These are phyloP conservation scores for Aphodius granarius DNA, from an alignment of 2,888 invertebrate species.

Conservation along the genomic window DNA sequence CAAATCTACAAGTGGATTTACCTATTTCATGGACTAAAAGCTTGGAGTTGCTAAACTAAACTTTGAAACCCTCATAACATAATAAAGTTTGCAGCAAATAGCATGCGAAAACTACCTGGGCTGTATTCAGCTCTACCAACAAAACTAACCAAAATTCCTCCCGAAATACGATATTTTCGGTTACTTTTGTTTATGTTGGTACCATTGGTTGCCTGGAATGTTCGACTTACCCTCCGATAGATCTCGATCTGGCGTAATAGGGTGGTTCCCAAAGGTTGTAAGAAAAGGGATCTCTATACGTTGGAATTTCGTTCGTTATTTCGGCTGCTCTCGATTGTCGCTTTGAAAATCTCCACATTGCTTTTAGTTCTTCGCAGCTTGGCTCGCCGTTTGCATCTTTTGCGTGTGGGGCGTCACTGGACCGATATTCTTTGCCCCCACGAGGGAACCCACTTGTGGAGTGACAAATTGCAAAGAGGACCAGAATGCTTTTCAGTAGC, in stretches of 20 bases:
- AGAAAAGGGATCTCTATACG: conserved; percentile 78
- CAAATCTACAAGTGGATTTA: no score
- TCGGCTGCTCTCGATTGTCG: conserved; percentile 85
- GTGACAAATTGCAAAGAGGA: conserved; percentile 42
- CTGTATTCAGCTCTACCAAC: neutral
- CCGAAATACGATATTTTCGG: neutral
- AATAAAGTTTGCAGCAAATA: neutral
- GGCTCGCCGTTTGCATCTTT: conserved; percentile 67
- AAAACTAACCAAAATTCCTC: neutral
- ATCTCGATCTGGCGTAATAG: conserved; percentile 55
- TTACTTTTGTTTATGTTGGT: neutral
- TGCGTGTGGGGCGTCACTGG: conserved; percentile 44
- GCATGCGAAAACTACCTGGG: neutral
- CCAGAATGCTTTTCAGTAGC: conserved; percentile 39
- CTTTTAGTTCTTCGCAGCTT: conserved; percentile 82
- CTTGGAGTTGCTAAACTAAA: no score
- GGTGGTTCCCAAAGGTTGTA: conserved; percentile 82
- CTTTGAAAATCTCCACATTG: conserved; percentile 92
- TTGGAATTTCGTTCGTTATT: conserved; percentile 83
- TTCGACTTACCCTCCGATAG: conserved; percentile 60
- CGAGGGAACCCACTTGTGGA: conserved; percentile 44
- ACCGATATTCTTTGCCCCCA: conserved; percentile 43
- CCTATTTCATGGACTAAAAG: no score
- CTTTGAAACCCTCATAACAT: no score
- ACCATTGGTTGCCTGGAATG: neutral